Percentiles rank a stretch among this genome's conserved stretches.
Evolutionary conservation across 2,888 invertebrate genomes (phyloP).

Genomic region (Nymphalis polychloros): DNA sequence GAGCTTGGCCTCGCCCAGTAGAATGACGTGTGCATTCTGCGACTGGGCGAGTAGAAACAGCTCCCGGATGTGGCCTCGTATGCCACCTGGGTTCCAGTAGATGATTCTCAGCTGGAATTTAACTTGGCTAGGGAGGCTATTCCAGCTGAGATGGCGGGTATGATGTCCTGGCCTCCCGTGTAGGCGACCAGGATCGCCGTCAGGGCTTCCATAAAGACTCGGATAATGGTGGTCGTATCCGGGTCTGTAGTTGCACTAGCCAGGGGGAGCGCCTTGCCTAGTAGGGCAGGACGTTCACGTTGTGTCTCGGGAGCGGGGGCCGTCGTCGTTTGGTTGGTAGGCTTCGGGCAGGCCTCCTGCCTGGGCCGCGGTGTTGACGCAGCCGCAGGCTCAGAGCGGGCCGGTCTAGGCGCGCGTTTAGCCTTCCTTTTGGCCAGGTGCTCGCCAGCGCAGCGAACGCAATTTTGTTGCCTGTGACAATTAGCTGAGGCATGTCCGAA

Average conservation of each 20-base stretch:
- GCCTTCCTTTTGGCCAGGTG: not conserved
- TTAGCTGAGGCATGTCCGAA: no score
- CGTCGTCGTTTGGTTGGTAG: no score
- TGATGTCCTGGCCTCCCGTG: not conserved
- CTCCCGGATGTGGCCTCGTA: not conserved
- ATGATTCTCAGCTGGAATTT: not conserved
- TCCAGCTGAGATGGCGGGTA: not conserved
- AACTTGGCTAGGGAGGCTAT: not conserved
- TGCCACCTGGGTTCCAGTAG: not conserved
- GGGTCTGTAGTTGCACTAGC: not conserved
- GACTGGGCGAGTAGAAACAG: not conserved
- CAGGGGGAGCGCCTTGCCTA: no score
- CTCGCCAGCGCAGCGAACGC: no score
- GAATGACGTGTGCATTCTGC: no score
- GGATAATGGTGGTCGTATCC: not conserved
- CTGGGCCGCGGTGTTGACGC: no score
- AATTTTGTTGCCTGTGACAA: no score
- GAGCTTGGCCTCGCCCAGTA: no score
- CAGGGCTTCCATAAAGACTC: not conserved
- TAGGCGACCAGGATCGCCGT: not conserved
- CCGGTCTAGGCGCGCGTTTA: not conserved
- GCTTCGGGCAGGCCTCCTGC: not conserved
- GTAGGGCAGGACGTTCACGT: no score
- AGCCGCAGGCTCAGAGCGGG: no score
- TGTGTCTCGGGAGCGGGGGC: no score